phyloP scores from a whole-genome alignment of 2,888 invertebrate species.

The Schizaphis graminum region DNA sequence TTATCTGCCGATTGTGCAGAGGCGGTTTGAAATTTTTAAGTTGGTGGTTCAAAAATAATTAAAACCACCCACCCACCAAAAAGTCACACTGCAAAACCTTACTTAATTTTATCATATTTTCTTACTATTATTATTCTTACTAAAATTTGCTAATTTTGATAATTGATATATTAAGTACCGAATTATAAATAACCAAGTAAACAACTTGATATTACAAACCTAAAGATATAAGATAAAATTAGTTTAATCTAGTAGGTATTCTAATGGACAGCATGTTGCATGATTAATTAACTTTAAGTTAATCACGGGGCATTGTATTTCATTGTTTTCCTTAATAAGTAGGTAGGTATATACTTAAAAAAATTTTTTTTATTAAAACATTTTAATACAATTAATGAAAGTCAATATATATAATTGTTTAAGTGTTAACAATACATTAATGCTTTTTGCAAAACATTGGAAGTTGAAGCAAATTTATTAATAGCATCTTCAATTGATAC shows the following conservation, averaged over 20 bases:
- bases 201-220: neutral
- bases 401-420: neutral
- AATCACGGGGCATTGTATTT: too few relatives aligned
- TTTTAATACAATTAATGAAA: constrained; percentile 16
- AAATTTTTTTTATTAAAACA: neutral
- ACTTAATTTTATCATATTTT: neutral
- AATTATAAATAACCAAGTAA: constrained; percentile 8
- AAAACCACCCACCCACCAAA: too few relatives aligned
- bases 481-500: constrained; percentile 29
- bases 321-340: too few relatives aligned
- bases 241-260: too few relatives aligned
- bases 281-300: too few relatives aligned
- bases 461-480: constrained; percentile 32
- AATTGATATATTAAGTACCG: neutral
- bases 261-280: too few relatives aligned
- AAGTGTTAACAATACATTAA: constrained; percentile 40
- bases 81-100: too few relatives aligned
- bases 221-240: neutral
- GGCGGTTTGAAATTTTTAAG: too few relatives aligned
- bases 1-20: too few relatives aligned
- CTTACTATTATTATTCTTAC: neutral
- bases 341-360: too few relatives aligned
- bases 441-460: constrained; percentile 9
- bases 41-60: too few relatives aligned
- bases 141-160: neutral